Conservation (phyloP, 2,888 invertebrate genomes). For the Phengaris arion region DNA sequence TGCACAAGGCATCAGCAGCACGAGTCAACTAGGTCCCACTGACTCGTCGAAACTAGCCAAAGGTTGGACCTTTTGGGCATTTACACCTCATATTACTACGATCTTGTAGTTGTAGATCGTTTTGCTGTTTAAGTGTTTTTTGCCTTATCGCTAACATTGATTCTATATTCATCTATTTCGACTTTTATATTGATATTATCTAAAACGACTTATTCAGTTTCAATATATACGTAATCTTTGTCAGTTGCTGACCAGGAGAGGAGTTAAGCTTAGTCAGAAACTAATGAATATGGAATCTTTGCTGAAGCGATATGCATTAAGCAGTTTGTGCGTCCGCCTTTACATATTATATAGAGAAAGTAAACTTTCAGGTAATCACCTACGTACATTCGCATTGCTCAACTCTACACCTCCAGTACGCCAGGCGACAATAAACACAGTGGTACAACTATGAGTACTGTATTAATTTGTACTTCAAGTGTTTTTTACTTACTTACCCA, state of each 20-base stretch:
- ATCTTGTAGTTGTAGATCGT: conserved; percentile 46
- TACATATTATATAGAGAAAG: conserved; percentile 32
- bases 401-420: conserved; percentile 53
- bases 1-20: conserved; percentile 68
- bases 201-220: no score
- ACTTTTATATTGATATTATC: no score
- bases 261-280: background rate
- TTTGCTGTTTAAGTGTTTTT: background rate
- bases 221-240: no score
- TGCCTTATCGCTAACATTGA: background rate
- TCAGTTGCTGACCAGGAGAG: background rate
- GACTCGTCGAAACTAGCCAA: conserved; percentile 60
- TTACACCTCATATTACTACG: conserved; percentile 49
- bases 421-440: conserved; percentile 58
- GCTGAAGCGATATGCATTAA: background rate
- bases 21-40: conserved; percentile 68
- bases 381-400: conserved; percentile 56
- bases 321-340: conserved; percentile 27
- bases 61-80: conserved; percentile 64
- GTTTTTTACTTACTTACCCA: conserved; percentile 18
- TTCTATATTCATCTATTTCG: background rate
- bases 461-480: conserved; percentile 24
- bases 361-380: conserved; percentile 67
- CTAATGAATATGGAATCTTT: conserved; percentile 5
- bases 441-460: conserved; percentile 56